Conservation (phyloP, 2,888 invertebrate genomes). For the Quadroppia sp. region DNA sequence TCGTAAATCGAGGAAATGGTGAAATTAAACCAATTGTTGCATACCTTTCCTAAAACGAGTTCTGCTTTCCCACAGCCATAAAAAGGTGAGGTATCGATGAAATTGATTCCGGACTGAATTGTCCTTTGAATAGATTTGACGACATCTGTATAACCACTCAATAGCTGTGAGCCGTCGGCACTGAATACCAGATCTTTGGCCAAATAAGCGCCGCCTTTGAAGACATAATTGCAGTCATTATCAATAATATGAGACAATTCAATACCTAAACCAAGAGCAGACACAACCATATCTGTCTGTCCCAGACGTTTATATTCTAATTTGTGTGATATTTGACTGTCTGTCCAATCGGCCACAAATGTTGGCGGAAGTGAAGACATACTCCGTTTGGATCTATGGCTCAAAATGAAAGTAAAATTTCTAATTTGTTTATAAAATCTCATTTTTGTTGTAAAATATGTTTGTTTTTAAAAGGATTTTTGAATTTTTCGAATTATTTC, state of each 20-base stretch:
- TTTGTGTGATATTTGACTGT: not conserved
- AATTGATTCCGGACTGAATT: conserved; percentile 76
- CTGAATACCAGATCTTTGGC: not conserved
- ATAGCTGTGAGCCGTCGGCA: conserved; percentile 6
- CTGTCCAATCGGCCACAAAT: conserved; percentile 22
- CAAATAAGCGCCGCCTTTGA: conserved; percentile 36
- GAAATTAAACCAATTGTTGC: too few species aligned
- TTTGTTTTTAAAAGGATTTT: too few species aligned
- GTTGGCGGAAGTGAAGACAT: conserved; percentile 37
- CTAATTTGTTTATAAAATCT: too few species aligned
- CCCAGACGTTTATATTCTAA: conserved; percentile 33
- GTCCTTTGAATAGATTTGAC: conserved; percentile 66
- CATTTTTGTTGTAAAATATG: too few species aligned
- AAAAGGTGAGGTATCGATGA: conserved; percentile 86
- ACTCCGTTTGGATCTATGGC: too few species aligned
- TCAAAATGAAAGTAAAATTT: too few species aligned
- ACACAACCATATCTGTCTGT: conserved; percentile 34
- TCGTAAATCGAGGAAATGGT: too few species aligned
- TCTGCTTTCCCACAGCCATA: conserved; percentile 81
- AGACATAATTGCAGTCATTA: not conserved
- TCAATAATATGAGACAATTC: too few species aligned
- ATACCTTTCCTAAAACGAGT: conserved; percentile 70
- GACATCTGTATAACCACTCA: conserved; percentile 59
- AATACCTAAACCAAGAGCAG: conserved; percentile 28
- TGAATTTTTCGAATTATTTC: too few species aligned